Evolutionary conservation across 2,888 invertebrate species (phyloP).

Genomic region (Athetis lepigone): DNA sequence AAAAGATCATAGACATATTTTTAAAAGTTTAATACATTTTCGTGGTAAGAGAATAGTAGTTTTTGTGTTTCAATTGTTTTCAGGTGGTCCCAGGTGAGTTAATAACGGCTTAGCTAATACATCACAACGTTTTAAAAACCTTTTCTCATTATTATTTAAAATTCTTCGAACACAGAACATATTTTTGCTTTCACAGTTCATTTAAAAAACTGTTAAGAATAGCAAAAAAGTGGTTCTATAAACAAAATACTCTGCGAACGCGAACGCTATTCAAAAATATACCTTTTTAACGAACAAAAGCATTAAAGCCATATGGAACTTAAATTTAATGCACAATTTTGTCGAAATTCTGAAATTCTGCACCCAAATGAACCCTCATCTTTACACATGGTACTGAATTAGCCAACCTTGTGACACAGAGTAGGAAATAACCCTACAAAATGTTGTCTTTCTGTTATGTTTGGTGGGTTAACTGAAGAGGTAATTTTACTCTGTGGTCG

Average conservation of each 20-base stretch:
- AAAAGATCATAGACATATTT: constrained; percentile 27
- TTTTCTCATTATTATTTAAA: background rate
- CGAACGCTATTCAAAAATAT: constrained; percentile 34
- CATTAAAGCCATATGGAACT: constrained; percentile 67
- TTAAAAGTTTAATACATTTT: constrained; percentile 12
- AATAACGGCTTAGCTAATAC: background rate
- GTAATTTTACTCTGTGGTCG: constrained; percentile 56
- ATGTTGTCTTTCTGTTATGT: constrained; percentile 19
- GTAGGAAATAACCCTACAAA: constrained; percentile 6
- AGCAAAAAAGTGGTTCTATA: background rate
- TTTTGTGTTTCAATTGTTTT: background rate
- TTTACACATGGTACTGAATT: constrained; percentile 45
- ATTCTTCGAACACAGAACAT: background rate
- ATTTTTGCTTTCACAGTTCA: background rate
- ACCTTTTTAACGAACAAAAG: constrained; percentile 65
- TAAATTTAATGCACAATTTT: constrained; percentile 72
- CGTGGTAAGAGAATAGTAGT: background rate
- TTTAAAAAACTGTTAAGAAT: constrained; percentile 6
- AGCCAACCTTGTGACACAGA: constrained; percentile 55
- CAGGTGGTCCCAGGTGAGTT: background rate
- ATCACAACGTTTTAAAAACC: constrained; percentile 5
- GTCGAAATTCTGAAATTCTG: constrained; percentile 67
- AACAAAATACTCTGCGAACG: constrained; percentile 1
- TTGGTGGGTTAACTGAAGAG: background rate
- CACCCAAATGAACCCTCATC: constrained; percentile 67